A percentile compares a stretch with the other conserved stretches of the same genome.
These are phyloP conservation scores for Globodera ellingtonae DNA, from an alignment of 1,140 invertebrate species.

Conservation along the genomic window DNA sequence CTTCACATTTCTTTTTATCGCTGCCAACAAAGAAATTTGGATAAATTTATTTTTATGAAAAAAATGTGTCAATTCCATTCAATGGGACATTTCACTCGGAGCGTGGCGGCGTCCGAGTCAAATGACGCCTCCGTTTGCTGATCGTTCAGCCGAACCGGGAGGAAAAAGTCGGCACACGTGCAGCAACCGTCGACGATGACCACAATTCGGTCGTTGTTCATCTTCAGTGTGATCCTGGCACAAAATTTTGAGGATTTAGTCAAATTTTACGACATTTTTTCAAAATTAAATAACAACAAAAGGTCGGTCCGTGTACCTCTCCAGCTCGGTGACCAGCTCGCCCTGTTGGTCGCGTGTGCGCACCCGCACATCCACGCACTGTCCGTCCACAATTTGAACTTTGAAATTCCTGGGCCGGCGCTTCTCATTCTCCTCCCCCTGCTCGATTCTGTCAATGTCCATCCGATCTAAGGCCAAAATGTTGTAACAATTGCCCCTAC, in stretches of 20 bases:
- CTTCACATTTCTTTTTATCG: too few relatives aligned
- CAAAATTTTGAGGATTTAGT: neutral
- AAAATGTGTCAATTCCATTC: conserved; percentile 34
- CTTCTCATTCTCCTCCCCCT: neutral
- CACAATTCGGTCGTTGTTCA: conserved; percentile 39
- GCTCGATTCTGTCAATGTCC: conserved; percentile 27
- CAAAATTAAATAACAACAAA: neutral
- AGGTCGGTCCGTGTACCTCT: conserved; percentile 21
- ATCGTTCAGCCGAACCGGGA: conserved; percentile 25
- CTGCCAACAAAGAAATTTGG: too few relatives aligned
- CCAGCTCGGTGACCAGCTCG: conserved; percentile 18
- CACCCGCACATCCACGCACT: conserved; percentile 27
- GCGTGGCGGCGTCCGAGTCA: conserved; percentile 23
- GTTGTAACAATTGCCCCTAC: neutral
- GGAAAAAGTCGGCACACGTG: conserved; percentile 36
- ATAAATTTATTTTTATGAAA: neutral
- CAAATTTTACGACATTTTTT: neutral
- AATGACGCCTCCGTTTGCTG: conserved; percentile 26
- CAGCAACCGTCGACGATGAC: conserved; percentile 28
- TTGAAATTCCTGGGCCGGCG: conserved; percentile 34
- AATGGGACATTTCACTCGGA: conserved; percentile 37
- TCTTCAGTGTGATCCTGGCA: conserved; percentile 39
- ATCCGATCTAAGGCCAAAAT: neutral
- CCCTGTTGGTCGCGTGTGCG: conserved; percentile 14
- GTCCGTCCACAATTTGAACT: conserved; percentile 32